Conservation (phyloP, 1,140 invertebrate genomes). For the Drosophila ironensis region DNA sequence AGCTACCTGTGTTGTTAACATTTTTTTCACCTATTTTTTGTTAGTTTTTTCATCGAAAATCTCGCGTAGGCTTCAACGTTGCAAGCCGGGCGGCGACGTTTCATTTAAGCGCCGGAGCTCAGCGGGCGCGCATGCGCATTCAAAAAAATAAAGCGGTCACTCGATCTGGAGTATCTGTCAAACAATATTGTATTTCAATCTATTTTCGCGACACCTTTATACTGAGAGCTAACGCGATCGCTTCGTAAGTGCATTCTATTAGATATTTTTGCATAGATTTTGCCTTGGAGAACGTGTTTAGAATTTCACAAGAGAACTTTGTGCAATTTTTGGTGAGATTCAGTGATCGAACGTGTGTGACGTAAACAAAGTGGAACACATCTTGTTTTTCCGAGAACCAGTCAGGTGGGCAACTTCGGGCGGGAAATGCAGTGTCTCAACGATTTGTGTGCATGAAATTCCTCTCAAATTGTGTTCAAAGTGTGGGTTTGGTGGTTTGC, state of each 20-base stretch:
- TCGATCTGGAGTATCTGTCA: conserved; percentile 18
- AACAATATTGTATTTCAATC: background rate
- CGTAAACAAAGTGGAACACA: conserved; percentile 3
- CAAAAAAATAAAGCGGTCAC: background rate
- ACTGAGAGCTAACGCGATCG: conserved; percentile 12
- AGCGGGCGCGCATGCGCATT: conserved; percentile 68
- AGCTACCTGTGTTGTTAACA: conserved; percentile 55
- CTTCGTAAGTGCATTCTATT: conserved; percentile 66
- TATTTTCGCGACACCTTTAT: conserved; percentile 4
- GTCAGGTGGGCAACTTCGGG: background rate
- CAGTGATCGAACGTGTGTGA: conserved; percentile 6
- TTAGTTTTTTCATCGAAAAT: conserved; percentile 8
- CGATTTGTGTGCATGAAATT: background rate
- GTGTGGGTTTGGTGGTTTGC: background rate
- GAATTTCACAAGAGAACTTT: conserved; percentile 57
- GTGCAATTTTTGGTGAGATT: background rate
- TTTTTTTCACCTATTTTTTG: conserved; percentile 5
- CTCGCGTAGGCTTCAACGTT: conserved; percentile 56
- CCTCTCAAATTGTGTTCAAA: background rate
- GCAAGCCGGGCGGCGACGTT: conserved; percentile 45
- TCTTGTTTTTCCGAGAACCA: conserved; percentile 6
- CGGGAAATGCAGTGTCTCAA: background rate
- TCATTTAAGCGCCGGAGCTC: conserved; percentile 65
- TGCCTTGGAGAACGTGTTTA: conserved; percentile 57
- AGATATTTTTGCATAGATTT: background rate